Conservation (phyloP, 1,140 invertebrate genomes). For the Drosophila biarmipes region DNA sequence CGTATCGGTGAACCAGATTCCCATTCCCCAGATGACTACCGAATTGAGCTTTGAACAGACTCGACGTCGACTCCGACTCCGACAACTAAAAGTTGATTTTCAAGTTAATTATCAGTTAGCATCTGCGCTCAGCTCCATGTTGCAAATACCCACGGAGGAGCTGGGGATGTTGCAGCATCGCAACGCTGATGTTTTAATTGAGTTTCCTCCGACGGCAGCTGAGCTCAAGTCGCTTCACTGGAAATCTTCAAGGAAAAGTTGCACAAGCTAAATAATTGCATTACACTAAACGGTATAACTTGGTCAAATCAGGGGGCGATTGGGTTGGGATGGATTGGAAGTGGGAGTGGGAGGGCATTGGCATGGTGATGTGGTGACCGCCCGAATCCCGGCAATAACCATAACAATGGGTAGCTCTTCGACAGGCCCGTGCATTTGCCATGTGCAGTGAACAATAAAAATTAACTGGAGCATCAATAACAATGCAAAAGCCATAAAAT, state of each 20-base stretch:
- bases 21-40: constrained; percentile 9
- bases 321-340: no score
- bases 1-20: constrained; percentile 9
- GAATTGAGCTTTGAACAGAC: constrained; percentile 38
- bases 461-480: constrained; percentile 77
- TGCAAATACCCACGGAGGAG: constrained; percentile 23
- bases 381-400: constrained; percentile 34
- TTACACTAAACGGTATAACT: constrained; percentile 68
- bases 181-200: constrained; percentile 76
- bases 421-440: constrained; percentile 11
- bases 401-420: constrained; percentile 38
- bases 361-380: not conserved
- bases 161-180: constrained; percentile 34
- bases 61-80: constrained; percentile 12
- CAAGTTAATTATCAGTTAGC: constrained; percentile 80
- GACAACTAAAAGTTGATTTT: constrained; percentile 69
- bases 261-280: constrained; percentile 79
- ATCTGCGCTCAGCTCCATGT: constrained; percentile 58
- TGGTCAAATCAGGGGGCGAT: constrained; percentile 25
- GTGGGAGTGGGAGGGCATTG: not conserved
- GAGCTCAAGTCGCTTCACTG: constrained; percentile 31
- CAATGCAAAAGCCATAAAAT: constrained; percentile 79
- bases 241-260: constrained; percentile 48
- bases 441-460: constrained; percentile 68
- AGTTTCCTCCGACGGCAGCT: constrained; percentile 75